Conservation (phyloP, 2,113 vertebrate species). For the Pipra filicauda region DNA sequence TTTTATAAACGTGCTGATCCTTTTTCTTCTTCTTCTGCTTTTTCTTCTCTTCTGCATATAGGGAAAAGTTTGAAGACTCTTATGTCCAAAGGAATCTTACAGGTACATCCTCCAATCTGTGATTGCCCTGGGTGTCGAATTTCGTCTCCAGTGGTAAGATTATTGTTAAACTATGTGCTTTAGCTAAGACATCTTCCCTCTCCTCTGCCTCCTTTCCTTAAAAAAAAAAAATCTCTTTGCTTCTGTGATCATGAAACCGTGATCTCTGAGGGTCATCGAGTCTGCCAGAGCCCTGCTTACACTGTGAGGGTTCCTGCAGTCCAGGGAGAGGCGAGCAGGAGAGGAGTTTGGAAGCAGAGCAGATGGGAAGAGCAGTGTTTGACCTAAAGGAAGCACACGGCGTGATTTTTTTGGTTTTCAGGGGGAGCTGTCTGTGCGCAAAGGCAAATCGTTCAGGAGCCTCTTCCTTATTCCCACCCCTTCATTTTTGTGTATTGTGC, state of each 20-base stretch:
- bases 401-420: neutral
- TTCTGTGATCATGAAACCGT: neutral
- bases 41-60: slow-evolving; percentile 47
- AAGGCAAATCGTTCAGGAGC: neutral
- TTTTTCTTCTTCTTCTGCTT: neutral
- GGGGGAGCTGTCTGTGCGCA: neutral
- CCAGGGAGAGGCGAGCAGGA: neutral
- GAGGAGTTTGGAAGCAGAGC: neutral
- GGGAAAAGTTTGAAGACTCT: slow-evolving; percentile 99
- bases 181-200: slow-evolving; percentile 46
- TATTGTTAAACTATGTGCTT: slow-evolving; percentile 67
- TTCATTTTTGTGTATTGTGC: neutral
- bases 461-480: neutral
- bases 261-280: neutral
- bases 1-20: slow-evolving; percentile 3
- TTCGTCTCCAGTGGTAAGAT: slow-evolving; percentile 98
- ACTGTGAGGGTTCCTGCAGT: neutral
- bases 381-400: neutral
- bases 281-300: neutral
- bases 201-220: slow-evolving; percentile 9
- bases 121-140: slow-evolving; percentile 99
- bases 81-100: slow-evolving; percentile 99
- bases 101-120: slow-evolving; percentile 99
- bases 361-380: neutral
- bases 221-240: neutral